Percentiles rank a stretch among this genome's conserved stretches.
Conservation (phyloP, 2,888 invertebrate genomes). For the Caenorhabditis zanzibari region DNA sequence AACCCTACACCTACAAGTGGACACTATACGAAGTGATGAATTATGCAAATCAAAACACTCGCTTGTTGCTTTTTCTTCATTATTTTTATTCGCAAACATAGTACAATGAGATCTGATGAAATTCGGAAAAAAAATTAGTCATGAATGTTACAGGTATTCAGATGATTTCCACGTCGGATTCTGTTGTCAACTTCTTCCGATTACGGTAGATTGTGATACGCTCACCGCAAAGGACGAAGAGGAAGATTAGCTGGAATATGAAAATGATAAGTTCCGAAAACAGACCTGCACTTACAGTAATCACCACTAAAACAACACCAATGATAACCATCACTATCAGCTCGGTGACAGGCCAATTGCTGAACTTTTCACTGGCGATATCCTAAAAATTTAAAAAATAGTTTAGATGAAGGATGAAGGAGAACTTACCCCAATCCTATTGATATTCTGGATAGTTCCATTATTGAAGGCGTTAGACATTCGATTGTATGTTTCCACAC, state of each 20-base stretch:
- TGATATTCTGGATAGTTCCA: conserved; percentile 67
- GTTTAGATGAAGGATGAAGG: neutral
- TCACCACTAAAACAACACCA: conserved; percentile 69
- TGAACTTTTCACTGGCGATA: conserved; percentile 61
- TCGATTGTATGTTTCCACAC: conserved; percentile 60
- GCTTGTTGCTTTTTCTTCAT: conserved; percentile 11
- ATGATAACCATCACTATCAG: conserved; percentile 71
- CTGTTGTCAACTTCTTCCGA: conserved; percentile 55
- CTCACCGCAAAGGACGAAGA: conserved; percentile 54
- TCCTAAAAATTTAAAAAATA: conserved; percentile 58
- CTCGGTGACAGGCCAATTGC: conserved; percentile 71
- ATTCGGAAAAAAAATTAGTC: conserved; percentile 11
- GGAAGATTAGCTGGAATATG: conserved; percentile 43
- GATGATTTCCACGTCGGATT: conserved; percentile 57
- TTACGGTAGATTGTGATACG: conserved; percentile 59
- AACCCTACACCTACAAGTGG: conserved; percentile 46
- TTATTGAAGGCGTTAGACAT: conserved; percentile 65
- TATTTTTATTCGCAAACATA: conserved; percentile 15
- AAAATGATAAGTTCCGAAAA: neutral
- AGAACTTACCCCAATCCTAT: conserved; percentile 55
- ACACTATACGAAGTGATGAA: conserved; percentile 59
- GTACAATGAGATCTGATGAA: conserved; percentile 15
- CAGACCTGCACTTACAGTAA: conserved; percentile 55
- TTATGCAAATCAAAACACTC: conserved; percentile 58
- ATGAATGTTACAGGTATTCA: conserved; percentile 7